Evolutionary conservation across 2,888 invertebrate genomes (phyloP), one percentile per base, ranked within the genome.

Genomic region (Phrixothrix hirtus): DNA sequence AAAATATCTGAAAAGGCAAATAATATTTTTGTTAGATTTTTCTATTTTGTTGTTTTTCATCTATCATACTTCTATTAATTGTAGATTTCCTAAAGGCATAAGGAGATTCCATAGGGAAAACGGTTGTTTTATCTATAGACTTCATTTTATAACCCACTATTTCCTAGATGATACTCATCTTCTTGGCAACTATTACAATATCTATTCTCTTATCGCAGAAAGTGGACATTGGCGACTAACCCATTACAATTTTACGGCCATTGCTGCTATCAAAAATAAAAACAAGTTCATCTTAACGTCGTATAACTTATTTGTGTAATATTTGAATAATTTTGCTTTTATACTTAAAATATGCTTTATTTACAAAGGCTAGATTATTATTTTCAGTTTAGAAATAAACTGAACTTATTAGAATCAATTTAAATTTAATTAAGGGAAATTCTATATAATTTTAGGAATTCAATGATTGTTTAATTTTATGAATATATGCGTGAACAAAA

Each of bases 221-320:
- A 50, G 48, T 55, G 55, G 55, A 50, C 55, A 29, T 36, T 50
- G 55, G 50, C 55, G 49, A 50, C 50, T 55, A 36, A 49, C 41
- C 43, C 38, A 48, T 49, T 50, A 42, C 21, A 16, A 31, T 36
- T 54, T 55, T 50, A 55, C 46, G 13, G 49, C 36, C n/a, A n/a
- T n/a, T 13, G 16, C 43, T 49, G 37, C 35, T 51, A 51, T 45
- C 45, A 36, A 39, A 44, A 25, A 49, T 41, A 48, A 51, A 29
- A 38, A 48, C 49, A 43, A 49, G 38, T 43, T 46, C 39, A 12
- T 31, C 13, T 38, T 31, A 48, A 41, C 36, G n/a, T n/a, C 13
- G 17, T 17, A 36, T 5, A 36, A 10, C 21, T 17, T 36, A 14
- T 13, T 34, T 37, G 25, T 25, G 16, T 37, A 29, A 29, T 29